These are phyloP conservation scores for Nomada hirtipes DNA, from an alignment of 2,888 invertebrate genomes.

Conservation along the genomic window DNA sequence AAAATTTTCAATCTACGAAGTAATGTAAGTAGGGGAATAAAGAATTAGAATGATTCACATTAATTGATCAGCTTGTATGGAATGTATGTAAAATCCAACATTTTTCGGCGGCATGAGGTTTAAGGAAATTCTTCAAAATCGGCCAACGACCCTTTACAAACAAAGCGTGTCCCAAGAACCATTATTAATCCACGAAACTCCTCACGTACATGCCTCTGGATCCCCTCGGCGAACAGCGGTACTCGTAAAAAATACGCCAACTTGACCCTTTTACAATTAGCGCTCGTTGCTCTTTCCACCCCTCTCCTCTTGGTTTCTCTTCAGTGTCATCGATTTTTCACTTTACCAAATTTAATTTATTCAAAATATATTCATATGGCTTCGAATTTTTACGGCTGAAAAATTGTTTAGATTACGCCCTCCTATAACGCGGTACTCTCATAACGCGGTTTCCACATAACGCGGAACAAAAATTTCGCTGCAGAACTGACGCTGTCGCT, in stretches of 20 bases:
- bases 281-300: not conserved
- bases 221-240: not conserved
- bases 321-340: slow-evolving; percentile 16
- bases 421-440: no score
- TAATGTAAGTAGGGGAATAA: no score
- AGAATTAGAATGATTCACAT: no score
- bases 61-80: no score
- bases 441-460: no score
- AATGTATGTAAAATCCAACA: not conserved
- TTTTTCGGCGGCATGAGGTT: not conserved
- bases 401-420: no score
- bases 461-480: no score
- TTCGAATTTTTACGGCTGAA: no score
- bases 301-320: slow-evolving; percentile 1
- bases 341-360: not conserved
- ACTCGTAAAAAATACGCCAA: slow-evolving; percentile 19
- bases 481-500: no score
- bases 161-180: slow-evolving; percentile 12
- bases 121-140: not conserved
- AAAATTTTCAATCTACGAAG: no score
- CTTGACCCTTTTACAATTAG: slow-evolving; percentile 25
- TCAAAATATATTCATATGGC: not conserved
- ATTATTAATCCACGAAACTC: not conserved
- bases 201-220: not conserved
- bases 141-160: not conserved